Conservation (phyloP, 2,888 invertebrate species). For the Microchrysa polita region DNA sequence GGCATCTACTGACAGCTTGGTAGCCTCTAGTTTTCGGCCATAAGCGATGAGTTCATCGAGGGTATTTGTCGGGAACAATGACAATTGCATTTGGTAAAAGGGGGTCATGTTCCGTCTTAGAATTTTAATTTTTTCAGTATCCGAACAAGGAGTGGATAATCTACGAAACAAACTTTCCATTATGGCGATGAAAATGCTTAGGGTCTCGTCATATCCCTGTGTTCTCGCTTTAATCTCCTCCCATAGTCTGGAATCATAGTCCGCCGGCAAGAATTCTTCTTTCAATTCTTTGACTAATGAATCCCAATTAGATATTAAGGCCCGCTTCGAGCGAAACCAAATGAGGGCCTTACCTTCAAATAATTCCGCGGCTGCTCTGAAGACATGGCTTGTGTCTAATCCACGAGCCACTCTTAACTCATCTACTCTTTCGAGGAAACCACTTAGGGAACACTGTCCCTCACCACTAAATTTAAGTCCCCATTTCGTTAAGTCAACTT, state of each 20-base stretch:
- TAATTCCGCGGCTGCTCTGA: background rate
- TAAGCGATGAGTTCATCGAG: too few species aligned
- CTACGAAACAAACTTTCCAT: slow-evolving; percentile 11
- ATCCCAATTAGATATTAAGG: background rate
- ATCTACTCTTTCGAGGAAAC: background rate
- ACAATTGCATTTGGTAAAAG: too few species aligned
- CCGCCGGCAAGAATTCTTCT: background rate
- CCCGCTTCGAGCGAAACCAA: background rate
- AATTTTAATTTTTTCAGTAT: background rate
- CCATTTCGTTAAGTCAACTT: background rate
- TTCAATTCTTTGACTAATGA: background rate
- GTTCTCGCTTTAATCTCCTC: background rate
- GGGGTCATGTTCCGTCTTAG: too few species aligned
- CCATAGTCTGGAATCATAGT: background rate
- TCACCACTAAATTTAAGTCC: background rate
- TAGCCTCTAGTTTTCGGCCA: too few species aligned
- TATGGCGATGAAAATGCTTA: background rate
- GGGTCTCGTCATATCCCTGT: background rate
- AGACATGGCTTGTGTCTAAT: background rate
- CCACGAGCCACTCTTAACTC: background rate
- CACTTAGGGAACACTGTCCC: background rate
- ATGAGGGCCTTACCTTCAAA: slow-evolving; percentile 1
- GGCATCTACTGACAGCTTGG: too few species aligned
- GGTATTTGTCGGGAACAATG: too few species aligned
- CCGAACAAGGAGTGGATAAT: background rate